Conservation (phyloP, 1,140 invertebrate genomes). For the Leptinotarsa undecemlineata region DNA sequence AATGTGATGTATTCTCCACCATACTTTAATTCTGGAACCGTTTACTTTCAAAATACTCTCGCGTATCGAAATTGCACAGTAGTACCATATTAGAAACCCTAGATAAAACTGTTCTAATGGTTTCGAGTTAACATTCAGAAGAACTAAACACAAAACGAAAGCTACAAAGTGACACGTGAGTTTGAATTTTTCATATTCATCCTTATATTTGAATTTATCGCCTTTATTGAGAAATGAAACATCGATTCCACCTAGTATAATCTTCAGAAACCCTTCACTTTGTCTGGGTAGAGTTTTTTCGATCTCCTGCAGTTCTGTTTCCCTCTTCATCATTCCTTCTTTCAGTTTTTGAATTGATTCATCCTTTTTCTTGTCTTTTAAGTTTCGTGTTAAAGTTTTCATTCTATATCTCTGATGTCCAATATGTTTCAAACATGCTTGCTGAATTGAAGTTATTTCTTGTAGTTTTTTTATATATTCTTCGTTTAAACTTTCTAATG, state of each 20-base stretch:
- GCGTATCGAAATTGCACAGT: conserved; percentile 96
- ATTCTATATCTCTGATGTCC: conserved; percentile 87
- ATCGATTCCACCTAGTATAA: conserved; percentile 86
- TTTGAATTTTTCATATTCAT: conserved; percentile 98
- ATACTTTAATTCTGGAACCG: conserved; percentile 89
- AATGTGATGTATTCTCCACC: conserved; percentile 98
- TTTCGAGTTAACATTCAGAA: conserved; percentile 67
- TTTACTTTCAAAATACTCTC: conserved; percentile 95
- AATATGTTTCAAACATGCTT: conserved; percentile 83
- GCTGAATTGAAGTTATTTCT: conserved; percentile 77
- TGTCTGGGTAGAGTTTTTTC: conserved; percentile 81
- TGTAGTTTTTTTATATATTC: conserved; percentile 82
- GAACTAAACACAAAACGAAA: conserved; percentile 79
- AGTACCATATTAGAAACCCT: conserved; percentile 98
- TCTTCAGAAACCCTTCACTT: conserved; percentile 81
- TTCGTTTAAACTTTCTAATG: conserved; percentile 73
- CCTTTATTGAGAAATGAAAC: conserved; percentile 93
- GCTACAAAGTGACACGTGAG: conserved; percentile 89
- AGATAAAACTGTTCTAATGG: conserved; percentile 89
- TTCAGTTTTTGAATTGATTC: conserved; percentile 62
- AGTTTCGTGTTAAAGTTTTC: conserved; percentile 71
- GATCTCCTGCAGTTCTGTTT: conserved; percentile 79
- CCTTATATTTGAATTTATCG: conserved; percentile 91
- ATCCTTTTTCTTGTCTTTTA: conserved; percentile 58
- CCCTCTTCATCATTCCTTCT: conserved; percentile 73